Conservation (phyloP, 92 coral and sea anemone species). For the Porites lobata region DNA sequence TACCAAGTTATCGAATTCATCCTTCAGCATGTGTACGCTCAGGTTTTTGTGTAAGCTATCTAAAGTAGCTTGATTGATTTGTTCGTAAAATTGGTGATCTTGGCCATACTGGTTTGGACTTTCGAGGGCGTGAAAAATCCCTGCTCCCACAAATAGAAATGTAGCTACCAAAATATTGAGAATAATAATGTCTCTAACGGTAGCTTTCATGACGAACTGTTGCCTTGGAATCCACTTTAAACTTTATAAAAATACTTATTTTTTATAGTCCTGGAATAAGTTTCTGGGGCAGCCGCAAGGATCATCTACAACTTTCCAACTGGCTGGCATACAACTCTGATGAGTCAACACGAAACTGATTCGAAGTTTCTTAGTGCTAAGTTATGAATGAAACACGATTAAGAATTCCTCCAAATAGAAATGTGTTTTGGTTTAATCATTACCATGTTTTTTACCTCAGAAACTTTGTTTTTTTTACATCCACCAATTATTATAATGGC, state of each 20-base stretch:
- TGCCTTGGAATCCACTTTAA: no score
- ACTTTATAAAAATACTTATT: no score
- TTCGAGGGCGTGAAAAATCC: constrained; percentile 59
- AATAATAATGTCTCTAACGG: constrained; percentile 21
- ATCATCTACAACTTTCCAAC: not conserved
- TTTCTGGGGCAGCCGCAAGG: no score
- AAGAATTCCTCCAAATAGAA: not conserved
- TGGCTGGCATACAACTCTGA: no score
- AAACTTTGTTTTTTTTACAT: not conserved
- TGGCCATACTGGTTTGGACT: not conserved
- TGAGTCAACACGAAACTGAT: no score
- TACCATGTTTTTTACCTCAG: not conserved
- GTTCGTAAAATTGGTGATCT: not conserved
- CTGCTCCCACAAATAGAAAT: constrained; percentile 53
- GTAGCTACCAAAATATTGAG: constrained; percentile 8
- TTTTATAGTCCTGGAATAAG: no score
- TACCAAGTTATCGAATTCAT: constrained; percentile 39
- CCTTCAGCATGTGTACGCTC: constrained; percentile 38
- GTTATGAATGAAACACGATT: not conserved
- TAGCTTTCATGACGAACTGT: constrained; percentile 8
- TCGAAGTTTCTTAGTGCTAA: no score
- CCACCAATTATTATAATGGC: constrained; percentile 14
- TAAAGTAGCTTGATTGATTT: not conserved
- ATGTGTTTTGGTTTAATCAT: not conserved
- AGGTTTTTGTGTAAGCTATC: constrained; percentile 27